Percentiles rank a stretch among this genome's conserved stretches.
phyloP scores from a whole-genome alignment of 1,140 invertebrate species.

The Laodelphax striatellus region DNA sequence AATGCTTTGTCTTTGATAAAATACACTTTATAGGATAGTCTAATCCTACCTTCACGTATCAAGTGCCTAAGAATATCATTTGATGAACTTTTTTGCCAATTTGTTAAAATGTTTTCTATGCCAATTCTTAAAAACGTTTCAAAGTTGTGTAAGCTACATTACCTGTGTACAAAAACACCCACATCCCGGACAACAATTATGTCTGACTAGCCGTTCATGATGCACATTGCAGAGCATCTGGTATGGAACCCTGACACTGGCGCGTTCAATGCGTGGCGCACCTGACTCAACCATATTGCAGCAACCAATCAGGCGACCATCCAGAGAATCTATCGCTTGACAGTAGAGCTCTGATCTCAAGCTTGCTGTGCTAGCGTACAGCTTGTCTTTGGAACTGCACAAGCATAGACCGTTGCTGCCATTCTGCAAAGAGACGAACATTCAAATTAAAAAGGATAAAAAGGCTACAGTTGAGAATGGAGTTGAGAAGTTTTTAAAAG shows the following conservation, averaged over 20 bases:
- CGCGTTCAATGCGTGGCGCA: constrained; percentile 45
- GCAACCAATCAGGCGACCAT: constrained; percentile 66
- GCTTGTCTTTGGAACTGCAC: constrained; percentile 35
- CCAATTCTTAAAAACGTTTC: too few relatives aligned
- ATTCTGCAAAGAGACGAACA: constrained; percentile 23
- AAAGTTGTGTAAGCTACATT: too few relatives aligned
- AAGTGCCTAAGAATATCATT: too few relatives aligned
- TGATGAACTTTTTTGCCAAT: too few relatives aligned
- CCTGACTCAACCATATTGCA: constrained; percentile 54
- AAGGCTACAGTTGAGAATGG: background rate
- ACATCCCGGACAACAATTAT: constrained; percentile 85
- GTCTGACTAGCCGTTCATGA: constrained; percentile 55
- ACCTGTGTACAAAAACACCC: constrained; percentile 87
- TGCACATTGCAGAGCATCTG: constrained; percentile 75
- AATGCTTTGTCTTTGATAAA: too few relatives aligned
- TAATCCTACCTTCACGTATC: too few relatives aligned
- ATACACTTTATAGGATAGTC: too few relatives aligned
- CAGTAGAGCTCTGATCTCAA: constrained; percentile 36
- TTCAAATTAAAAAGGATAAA: background rate
- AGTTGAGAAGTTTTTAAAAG: background rate
- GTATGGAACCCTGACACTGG: constrained; percentile 69
- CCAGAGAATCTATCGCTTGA: constrained; percentile 67
- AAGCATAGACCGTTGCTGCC: constrained; percentile 32
- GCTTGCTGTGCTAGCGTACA: constrained; percentile 35
- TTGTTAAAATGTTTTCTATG: too few relatives aligned